These are phyloP conservation scores for Troides helena DNA, from an alignment of 2,888 invertebrate genomes.

Conservation along the genomic window DNA sequence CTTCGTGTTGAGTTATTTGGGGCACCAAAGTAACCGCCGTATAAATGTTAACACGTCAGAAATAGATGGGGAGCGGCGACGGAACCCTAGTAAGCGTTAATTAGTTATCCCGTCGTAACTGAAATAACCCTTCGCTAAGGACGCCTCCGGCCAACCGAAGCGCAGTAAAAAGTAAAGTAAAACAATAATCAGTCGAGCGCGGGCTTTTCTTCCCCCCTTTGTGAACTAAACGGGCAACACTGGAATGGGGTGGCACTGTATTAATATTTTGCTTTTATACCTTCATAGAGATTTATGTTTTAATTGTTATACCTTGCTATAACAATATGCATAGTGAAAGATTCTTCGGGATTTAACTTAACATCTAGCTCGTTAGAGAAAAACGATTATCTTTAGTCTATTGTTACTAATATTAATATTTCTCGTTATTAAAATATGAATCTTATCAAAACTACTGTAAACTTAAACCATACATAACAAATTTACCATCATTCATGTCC, in stretches of 20 bases:
- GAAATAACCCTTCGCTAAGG: constrained; percentile 31
- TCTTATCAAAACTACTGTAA: too few species aligned
- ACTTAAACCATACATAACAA: too few species aligned
- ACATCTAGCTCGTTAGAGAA: too few species aligned
- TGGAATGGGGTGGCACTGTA: constrained; percentile 32
- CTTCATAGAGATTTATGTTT: not conserved
- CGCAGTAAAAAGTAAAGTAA: constrained; percentile 68
- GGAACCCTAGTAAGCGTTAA: constrained; percentile 27
- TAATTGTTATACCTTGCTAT: not conserved
- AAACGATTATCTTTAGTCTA: too few species aligned
- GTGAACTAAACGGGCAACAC: constrained; percentile 27
- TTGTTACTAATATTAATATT: too few species aligned
- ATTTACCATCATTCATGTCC: too few species aligned
- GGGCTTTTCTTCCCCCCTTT: constrained; percentile 40
- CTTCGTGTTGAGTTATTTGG: constrained; percentile 15
- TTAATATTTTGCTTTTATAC: constrained; percentile 19
- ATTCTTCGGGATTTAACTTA: not conserved
- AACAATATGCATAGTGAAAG: not conserved
- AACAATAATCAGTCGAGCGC: constrained; percentile 67
- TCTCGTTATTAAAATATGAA: too few species aligned
- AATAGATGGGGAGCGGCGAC: constrained; percentile 24
- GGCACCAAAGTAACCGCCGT: constrained; percentile 23
- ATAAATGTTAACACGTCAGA: constrained; percentile 30
- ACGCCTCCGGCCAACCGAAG: constrained; percentile 29
- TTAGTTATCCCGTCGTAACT: constrained; percentile 30